phyloP scores from a whole-genome alignment of 2,113 vertebrate genomes.

The Sitta europaea region DNA sequence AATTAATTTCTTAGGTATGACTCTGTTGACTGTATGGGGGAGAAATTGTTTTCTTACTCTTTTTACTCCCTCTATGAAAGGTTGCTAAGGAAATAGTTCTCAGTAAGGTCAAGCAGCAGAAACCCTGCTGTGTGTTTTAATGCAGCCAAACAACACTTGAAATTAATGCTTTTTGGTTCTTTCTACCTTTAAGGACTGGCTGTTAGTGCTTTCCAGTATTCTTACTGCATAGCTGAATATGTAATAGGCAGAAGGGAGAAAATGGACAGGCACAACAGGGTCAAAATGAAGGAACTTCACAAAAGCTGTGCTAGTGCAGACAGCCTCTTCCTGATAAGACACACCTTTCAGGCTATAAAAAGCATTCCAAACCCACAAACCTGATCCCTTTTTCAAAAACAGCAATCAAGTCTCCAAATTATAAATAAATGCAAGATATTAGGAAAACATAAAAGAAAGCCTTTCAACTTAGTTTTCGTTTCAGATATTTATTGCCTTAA shows the following conservation, averaged over 20 bases:
- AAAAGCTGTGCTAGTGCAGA: neutral
- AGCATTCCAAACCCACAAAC: neutral
- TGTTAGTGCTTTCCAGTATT: neutral
- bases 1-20: constrained; percentile 12
- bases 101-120: constrained; percentile 43
- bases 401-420: neutral
- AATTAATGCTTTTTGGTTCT: constrained; percentile 40
- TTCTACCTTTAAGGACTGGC: neutral
- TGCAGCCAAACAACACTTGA: constrained; percentile 29
- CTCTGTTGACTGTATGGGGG: neutral
- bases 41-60: constrained; percentile 1
- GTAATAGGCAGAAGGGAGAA: neutral
- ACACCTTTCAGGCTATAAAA: neutral
- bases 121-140: constrained; percentile 35
- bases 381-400: neutral
- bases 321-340: neutral
- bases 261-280: neutral
- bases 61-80: constrained; percentile 20
- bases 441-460: constrained; percentile 18
- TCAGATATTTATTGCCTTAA: constrained; percentile 20
- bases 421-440: constrained; percentile 41
- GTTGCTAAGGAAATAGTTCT: constrained; percentile 58
- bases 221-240: neutral
- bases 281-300: neutral
- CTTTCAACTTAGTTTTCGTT: neutral